These are phyloP conservation scores for Tetrao urogallus DNA, from an alignment of 2,113 vertebrate species.

Conservation along the genomic window DNA sequence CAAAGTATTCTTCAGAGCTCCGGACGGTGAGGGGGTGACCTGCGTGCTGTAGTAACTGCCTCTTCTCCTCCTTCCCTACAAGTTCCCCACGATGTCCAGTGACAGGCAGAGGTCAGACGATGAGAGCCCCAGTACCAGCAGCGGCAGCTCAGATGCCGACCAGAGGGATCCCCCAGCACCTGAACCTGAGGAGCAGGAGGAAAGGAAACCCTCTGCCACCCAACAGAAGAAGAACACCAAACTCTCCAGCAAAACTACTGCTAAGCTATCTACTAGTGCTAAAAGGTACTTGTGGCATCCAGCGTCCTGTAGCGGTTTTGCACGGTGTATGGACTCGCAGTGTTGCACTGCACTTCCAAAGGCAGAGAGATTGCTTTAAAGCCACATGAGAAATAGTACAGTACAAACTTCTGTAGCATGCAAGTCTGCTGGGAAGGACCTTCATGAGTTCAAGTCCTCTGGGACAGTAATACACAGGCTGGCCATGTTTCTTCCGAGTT, in stretches of 20 bases:
- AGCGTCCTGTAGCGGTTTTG: background rate
- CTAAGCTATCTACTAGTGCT: constrained; percentile 92
- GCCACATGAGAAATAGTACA: background rate
- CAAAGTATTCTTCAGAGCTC: background rate
- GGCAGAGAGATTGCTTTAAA: background rate
- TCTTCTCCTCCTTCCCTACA: constrained; percentile 11
- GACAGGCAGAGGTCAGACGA: constrained; percentile 91
- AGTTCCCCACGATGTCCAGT: constrained; percentile 87
- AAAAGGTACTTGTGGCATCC: constrained; percentile 82
- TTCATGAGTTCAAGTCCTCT: background rate
- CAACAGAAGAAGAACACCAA: constrained; percentile 93
- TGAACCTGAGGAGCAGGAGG: constrained; percentile 89
- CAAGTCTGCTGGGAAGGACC: background rate
- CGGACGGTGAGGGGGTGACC: background rate
- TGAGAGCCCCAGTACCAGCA: constrained; percentile 94
- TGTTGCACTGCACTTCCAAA: background rate
- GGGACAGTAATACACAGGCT: background rate
- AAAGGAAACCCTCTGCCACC: constrained; percentile 87
- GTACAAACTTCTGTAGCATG: background rate
- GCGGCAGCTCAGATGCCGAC: constrained; percentile 91
- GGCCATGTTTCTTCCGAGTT: background rate
- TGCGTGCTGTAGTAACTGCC: constrained; percentile 19
- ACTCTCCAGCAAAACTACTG: constrained; percentile 93
- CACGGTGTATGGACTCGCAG: background rate
- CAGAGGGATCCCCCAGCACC: constrained; percentile 89